These are phyloP conservation scores for Bombus sibiricus DNA, from an alignment of 1,140 invertebrate genomes.

Conservation along the genomic window DNA sequence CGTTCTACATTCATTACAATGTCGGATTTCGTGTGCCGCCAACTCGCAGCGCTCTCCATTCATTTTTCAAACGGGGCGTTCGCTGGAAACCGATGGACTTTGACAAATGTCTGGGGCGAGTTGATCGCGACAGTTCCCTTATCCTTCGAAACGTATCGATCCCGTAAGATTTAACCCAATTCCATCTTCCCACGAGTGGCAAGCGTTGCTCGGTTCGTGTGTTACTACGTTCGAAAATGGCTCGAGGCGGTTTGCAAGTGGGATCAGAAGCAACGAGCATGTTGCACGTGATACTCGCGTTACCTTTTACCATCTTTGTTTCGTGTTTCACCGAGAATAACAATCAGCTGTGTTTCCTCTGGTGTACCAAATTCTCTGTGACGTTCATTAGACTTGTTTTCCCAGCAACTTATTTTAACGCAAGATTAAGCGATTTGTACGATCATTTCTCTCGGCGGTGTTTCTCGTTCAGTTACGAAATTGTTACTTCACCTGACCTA, in stretches of 20 bases:
- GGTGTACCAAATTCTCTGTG: slow-evolving; percentile 12
- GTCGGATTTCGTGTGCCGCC: background rate
- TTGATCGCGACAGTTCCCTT: slow-evolving; percentile 7
- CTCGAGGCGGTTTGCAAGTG: slow-evolving; percentile 43
- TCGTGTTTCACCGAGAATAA: slow-evolving; percentile 61
- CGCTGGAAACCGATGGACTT: slow-evolving; percentile 44
- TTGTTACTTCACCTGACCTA: too few species aligned
- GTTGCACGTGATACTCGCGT: slow-evolving; percentile 65
- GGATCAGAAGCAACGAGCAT: slow-evolving; percentile 59
- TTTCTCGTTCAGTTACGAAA: background rate
- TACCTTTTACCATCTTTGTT: slow-evolving; percentile 56
- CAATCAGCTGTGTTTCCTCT: slow-evolving; percentile 48
- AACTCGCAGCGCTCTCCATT: background rate
- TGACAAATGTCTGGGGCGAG: slow-evolving; percentile 51
- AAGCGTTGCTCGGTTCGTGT: slow-evolving; percentile 34
- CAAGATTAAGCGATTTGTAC: background rate
- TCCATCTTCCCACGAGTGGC: slow-evolving; percentile 58
- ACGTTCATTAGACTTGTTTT: slow-evolving; percentile 36
- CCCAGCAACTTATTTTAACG: background rate
- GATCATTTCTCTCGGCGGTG: background rate
- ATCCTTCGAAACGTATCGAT: slow-evolving; percentile 30
- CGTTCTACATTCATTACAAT: slow-evolving; percentile 7
- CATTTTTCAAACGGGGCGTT: slow-evolving; percentile 3
- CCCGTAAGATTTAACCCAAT: slow-evolving; percentile 62
- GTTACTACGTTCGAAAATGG: slow-evolving; percentile 41